Base-by-base conservation (phyloP, 2,888 invertebrate genomes). In the Drosophila testacea region DNA sequence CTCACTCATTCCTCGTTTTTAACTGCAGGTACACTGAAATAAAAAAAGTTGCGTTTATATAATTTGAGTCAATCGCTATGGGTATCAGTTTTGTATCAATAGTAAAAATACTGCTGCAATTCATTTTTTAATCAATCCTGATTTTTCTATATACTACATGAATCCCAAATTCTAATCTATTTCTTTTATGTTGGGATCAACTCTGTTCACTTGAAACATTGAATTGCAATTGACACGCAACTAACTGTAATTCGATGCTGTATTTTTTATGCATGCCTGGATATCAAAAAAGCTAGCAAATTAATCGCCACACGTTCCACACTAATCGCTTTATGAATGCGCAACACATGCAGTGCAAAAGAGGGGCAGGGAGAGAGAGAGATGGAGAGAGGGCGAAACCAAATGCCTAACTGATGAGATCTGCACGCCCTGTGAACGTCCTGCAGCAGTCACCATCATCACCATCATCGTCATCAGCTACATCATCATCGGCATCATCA, bases 251-350 rank as follows among this genome's bases (percentile, higher is more conserved):
- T 79, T 79, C 51, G 80, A 83, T 85, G 70, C 73, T 22, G 32
- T 69, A 22, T 22, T 79, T 85, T 76, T 85, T 65, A 55, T 81
- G 81, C 65, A 44, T 77, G 70, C 39, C n/a, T 44, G 52, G 59
- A 72, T 72, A 80, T 80, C 86, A 71, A 68, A 85, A 64, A 52
- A 48, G 51, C 48, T 57, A 63, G 52, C 67, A 69, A 88, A 83
- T 83, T 83, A 88, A 88, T 86, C 83, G 83, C 54, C 68, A 83
- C 89, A 86, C 83, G 83, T 70, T 74, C 52, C 67, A 42, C 61
- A 69, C 81, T 88, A 83, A 83, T 86, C 87, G 81, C 83, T 74
- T 85, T 77, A 83, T 83, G 70, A 76, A 76, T 71, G 57, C 63
- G 67, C 81, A 67, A 10, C 57, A 60, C 65, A 56, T 48, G 46